Conservation (phyloP, 1,140 invertebrate genomes). For the Anadara kagoshimensis region DNA sequence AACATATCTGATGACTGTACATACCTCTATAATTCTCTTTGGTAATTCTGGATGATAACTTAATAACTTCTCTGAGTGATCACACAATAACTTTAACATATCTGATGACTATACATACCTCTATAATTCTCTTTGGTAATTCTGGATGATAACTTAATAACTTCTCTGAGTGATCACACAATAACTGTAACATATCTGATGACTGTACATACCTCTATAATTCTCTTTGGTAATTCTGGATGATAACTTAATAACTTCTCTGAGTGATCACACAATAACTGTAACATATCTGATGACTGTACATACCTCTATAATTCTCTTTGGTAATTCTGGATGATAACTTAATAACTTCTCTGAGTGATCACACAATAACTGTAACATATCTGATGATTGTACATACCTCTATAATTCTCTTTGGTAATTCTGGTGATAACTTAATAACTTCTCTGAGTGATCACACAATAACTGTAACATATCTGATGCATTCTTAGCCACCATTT, state of each 20-base stretch:
- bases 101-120: too few relatives aligned
- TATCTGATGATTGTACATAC: constrained; percentile 70
- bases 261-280: constrained; percentile 87
- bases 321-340: too few relatives aligned
- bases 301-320: too few relatives aligned
- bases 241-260: constrained; percentile 83
- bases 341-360: too few relatives aligned
- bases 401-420: constrained; percentile 85
- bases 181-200: not conserved
- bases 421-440: constrained; percentile 85
- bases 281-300: too few relatives aligned
- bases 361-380: too few relatives aligned
- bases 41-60: constrained; percentile 86
- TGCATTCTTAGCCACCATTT: constrained; percentile 89
- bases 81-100: constrained; percentile 85
- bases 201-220: constrained; percentile 80
- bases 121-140: too few relatives aligned
- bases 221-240: constrained; percentile 85
- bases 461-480: constrained; percentile 88
- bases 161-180: too few relatives aligned
- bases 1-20: constrained; percentile 8
- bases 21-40: constrained; percentile 83
- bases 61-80: constrained; percentile 85
- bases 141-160: too few relatives aligned
- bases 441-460: constrained; percentile 84